These are phyloP conservation scores for Myocastor coypus DNA, from an alignment of 2,113 vertebrate species.

Conservation along the genomic window DNA sequence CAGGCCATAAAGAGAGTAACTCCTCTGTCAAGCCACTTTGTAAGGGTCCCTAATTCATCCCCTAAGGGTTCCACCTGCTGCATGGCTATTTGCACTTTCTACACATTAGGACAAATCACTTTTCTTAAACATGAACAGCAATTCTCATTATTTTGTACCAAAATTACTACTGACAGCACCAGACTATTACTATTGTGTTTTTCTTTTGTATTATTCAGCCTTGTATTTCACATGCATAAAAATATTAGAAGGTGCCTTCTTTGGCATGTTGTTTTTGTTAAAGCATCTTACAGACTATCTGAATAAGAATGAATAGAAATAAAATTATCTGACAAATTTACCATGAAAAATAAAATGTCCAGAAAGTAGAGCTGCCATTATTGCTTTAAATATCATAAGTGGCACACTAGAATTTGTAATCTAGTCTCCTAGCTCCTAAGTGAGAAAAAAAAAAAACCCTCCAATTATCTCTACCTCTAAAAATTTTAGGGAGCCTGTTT, in stretches of 20 bases:
- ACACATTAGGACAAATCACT: slow-evolving; percentile 2
- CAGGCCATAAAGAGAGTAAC: not conserved
- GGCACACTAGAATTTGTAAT: slow-evolving; percentile 30
- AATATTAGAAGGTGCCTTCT: not conserved
- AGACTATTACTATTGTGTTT: not conserved
- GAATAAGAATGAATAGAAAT: not conserved
- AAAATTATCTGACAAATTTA: not conserved
- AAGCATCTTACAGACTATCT: not conserved
- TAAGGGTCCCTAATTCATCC: not conserved
- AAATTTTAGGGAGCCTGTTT: not conserved
- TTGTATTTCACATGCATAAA: not conserved
- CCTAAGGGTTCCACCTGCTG: not conserved
- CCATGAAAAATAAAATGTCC: slow-evolving; percentile 44
- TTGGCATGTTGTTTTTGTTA: not conserved
- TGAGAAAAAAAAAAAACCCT: not conserved
- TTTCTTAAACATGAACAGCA: slow-evolving; percentile 13
- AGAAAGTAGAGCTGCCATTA: not conserved
- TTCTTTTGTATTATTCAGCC: not conserved
- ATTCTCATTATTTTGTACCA: slow-evolving; percentile 10
- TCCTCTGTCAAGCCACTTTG: not conserved
- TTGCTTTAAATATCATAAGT: slow-evolving; percentile 23
- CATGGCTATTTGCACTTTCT: not conserved
- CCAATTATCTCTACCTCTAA: not conserved
- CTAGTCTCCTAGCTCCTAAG: not conserved
- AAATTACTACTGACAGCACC: not conserved